phyloP scores from a whole-genome alignment of 2,113 vertebrate species.

The Penelope pileata region DNA sequence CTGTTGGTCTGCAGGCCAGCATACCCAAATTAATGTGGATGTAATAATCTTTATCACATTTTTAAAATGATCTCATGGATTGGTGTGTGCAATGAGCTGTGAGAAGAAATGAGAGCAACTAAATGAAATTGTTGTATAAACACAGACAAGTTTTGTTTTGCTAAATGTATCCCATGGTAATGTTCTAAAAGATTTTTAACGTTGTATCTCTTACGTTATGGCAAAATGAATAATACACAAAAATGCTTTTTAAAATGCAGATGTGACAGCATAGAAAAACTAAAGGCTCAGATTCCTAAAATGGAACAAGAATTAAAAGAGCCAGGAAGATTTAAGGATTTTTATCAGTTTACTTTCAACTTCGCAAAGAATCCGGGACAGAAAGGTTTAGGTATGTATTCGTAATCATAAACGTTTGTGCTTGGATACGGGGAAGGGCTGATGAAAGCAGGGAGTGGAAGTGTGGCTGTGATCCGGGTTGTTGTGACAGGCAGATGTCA shows the following conservation, averaged over 20 bases:
- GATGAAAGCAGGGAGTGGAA: neutral
- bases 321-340: slow-evolving; percentile 88
- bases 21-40: neutral
- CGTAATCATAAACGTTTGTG: slow-evolving; percentile 13
- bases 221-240: neutral
- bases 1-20: neutral
- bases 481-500: neutral
- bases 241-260: slow-evolving; percentile 75
- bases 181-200: neutral
- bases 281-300: slow-evolving; percentile 89
- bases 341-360: slow-evolving; percentile 92
- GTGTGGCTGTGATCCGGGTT: neutral
- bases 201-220: neutral
- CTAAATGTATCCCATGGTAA: neutral
- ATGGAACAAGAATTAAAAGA: slow-evolving; percentile 92
- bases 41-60: neutral
- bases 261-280: slow-evolving; percentile 90
- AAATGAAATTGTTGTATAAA: neutral
- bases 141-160: neutral
- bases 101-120: neutral
- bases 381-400: slow-evolving; percentile 88
- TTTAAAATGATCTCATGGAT: neutral
- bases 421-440: neutral
- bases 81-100: neutral
- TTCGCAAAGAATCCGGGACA: slow-evolving; percentile 90